Evolutionary conservation across 2,113 vertebrate genomes (phyloP).

Genomic region (Rhea americana): DNA sequence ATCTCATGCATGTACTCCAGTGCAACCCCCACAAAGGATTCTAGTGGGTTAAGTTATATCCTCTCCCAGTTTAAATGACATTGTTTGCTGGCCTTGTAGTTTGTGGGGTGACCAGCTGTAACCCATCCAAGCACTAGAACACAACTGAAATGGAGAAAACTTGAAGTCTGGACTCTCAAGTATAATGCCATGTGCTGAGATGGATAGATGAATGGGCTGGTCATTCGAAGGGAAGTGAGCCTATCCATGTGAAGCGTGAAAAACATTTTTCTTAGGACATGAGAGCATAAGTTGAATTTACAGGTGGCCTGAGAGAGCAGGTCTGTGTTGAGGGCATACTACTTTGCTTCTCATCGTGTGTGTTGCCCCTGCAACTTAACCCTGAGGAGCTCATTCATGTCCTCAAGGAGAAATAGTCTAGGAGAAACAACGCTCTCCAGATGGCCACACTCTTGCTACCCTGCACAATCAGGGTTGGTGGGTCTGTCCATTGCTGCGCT

Average conservation of each 20-base stretch:
- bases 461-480: no score
- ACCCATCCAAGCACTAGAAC: background rate
- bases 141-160: background rate
- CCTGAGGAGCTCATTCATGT: background rate
- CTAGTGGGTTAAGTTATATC: background rate
- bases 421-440: accelerated
- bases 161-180: background rate
- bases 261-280: background rate
- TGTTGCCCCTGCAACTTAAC: accelerated
- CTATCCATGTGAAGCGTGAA: background rate
- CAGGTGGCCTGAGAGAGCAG: background rate
- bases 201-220: background rate
- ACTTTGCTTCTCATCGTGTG: accelerated
- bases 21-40: background rate
- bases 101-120: background rate
- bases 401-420: no score
- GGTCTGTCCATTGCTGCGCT: background rate
- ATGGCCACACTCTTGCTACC: background rate
- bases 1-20: background rate
- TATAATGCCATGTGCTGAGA: background rate
- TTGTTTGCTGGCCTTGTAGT: background rate
- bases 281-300: background rate
- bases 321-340: background rate
- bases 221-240: background rate
- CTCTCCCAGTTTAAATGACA: background rate